phyloP scores from a whole-genome alignment of 2,113 vertebrate genomes.

The Ellobius talpinus region DNA sequence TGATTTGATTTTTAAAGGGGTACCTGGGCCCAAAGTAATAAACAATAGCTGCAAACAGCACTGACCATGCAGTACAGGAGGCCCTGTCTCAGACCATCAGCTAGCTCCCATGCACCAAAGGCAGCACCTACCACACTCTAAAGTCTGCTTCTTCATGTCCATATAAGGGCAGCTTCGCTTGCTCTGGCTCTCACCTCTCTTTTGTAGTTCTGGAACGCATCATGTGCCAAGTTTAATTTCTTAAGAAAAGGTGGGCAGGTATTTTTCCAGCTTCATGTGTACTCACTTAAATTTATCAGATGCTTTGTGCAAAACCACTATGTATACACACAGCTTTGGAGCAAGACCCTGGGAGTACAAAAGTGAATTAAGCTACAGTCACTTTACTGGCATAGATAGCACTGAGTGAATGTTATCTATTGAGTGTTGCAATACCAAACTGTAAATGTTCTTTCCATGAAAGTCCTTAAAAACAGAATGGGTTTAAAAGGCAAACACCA shows the following conservation, averaged over 20 bases:
- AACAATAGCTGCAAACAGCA: background rate
- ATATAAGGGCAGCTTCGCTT: slow-evolving; percentile 1
- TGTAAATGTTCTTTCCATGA: slow-evolving; percentile 2
- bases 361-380: slow-evolving; percentile 7
- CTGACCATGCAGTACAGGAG: background rate
- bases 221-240: slow-evolving; percentile 51
- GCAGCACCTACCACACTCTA: background rate
- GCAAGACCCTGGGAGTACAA: background rate
- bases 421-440: background rate
- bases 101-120: background rate
- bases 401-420: background rate
- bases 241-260: slow-evolving; percentile 36
- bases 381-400: background rate
- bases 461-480: background rate
- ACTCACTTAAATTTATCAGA: slow-evolving; percentile 25
- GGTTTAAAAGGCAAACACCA: background rate
- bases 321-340: background rate
- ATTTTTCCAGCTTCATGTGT: slow-evolving; percentile 48
- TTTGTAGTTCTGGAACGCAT: slow-evolving; percentile 54
- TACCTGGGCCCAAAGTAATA: background rate
- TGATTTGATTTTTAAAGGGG: background rate
- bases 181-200: background rate
- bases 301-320: background rate
- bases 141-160: background rate
- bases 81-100: background rate